Conservation (phyloP, 2,113 vertebrate genomes). For the Australoheros scitulus region DNA sequence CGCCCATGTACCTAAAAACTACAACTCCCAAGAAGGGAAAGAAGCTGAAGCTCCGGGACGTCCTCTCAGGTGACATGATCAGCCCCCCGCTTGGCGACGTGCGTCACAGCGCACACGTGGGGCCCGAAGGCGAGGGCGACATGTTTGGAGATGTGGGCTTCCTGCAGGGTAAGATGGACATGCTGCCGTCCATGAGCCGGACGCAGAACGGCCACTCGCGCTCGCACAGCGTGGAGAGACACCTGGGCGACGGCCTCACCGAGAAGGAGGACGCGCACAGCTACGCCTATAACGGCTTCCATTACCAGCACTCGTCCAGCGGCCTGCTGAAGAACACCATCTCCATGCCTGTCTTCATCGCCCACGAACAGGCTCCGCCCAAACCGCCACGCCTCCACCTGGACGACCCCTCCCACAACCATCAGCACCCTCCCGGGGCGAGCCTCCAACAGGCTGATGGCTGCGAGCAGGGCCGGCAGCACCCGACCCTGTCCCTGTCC, state of each 20-base stretch:
- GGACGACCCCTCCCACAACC: slow-evolving; percentile 62
- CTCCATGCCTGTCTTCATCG: slow-evolving; percentile 80
- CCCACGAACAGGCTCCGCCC: slow-evolving; percentile 82
- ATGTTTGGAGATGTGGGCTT: slow-evolving; percentile 87
- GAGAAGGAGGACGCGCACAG: slow-evolving; percentile 26
- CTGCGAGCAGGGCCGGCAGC: slow-evolving; percentile 33
- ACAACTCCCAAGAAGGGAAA: slow-evolving; percentile 82
- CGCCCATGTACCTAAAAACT: slow-evolving; percentile 85
- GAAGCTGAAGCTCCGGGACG: slow-evolving; percentile 79
- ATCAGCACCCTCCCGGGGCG: slow-evolving; percentile 15
- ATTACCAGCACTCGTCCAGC: slow-evolving; percentile 44
- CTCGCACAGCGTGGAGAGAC: slow-evolving; percentile 65
- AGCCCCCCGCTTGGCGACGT: slow-evolving; percentile 86
- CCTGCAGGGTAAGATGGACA: slow-evolving; percentile 82
- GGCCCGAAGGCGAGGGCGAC: slow-evolving; percentile 77
- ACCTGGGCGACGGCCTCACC: slow-evolving; percentile 30
- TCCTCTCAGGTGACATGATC: slow-evolving; percentile 86
- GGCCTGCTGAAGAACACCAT: slow-evolving; percentile 80
- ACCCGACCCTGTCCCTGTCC: slow-evolving; percentile 66
- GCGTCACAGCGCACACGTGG: slow-evolving; percentile 85
- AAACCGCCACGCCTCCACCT: slow-evolving; percentile 85
- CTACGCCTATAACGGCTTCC: slow-evolving; percentile 64
- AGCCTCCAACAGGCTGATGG: slow-evolving; percentile 18
- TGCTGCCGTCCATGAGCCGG: slow-evolving; percentile 72
- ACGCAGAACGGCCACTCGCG: slow-evolving; percentile 52